phyloP scores from a whole-genome alignment of 2,113 vertebrate species.

The Hippocampus comes region DNA sequence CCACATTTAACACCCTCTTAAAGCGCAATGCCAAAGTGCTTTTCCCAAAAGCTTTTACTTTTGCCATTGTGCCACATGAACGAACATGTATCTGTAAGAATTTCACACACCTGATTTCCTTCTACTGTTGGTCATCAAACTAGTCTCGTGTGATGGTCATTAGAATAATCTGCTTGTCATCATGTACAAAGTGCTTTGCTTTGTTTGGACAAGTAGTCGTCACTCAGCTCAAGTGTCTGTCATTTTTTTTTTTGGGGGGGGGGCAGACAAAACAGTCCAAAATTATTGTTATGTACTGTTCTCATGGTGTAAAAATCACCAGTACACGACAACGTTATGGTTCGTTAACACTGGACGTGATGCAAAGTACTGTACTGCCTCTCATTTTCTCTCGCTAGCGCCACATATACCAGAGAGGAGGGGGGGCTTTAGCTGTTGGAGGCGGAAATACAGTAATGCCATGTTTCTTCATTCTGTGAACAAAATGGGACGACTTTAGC shows the following conservation, averaged over 20 bases:
- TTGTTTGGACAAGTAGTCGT: not conserved
- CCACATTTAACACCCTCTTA: constrained; percentile 55
- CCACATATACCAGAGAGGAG: too few species aligned
- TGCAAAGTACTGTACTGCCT: too few species aligned
- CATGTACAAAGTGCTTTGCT: constrained; percentile 5
- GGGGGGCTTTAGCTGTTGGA: too few species aligned
- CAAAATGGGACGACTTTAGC: too few species aligned
- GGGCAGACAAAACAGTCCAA: too few species aligned
- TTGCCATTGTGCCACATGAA: constrained; percentile 34
- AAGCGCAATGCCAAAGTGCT: constrained; percentile 38
- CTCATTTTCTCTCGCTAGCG: too few species aligned
- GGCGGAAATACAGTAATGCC: too few species aligned
- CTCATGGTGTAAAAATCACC: too few species aligned
- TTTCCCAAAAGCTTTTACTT: constrained; percentile 26
- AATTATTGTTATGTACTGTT: too few species aligned
- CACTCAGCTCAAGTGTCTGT: constrained; percentile 14
- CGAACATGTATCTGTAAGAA: constrained; percentile 23
- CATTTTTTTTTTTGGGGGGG: not conserved
- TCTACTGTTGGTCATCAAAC: constrained; percentile 27
- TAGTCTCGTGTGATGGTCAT: constrained; percentile 9
- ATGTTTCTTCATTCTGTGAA: too few species aligned
- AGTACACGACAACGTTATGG: too few species aligned
- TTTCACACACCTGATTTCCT: constrained; percentile 15
- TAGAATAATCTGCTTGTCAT: constrained; percentile 18
- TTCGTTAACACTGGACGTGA: too few species aligned